These are phyloP conservation scores for Andrena minutula DNA, from an alignment of 2,888 invertebrate species.

Conservation along the genomic window DNA sequence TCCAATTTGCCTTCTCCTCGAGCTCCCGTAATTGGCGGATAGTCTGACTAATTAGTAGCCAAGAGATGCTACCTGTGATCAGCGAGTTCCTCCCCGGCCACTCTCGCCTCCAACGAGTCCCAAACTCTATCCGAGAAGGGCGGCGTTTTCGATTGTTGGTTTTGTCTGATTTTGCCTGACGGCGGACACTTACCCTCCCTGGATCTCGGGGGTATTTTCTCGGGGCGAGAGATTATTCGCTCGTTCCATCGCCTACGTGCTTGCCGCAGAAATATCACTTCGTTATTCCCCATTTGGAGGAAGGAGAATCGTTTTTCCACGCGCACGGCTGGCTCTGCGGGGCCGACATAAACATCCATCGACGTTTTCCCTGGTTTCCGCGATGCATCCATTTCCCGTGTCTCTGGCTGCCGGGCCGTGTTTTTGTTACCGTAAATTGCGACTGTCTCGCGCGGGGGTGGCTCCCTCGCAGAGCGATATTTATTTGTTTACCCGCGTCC, in stretches of 20 bases:
- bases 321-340: conserved; percentile 2
- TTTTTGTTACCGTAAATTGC: conserved; percentile 29
- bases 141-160: conserved; percentile 33
- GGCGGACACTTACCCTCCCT: not conserved
- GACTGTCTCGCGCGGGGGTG: not conserved
- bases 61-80: conserved; percentile 50
- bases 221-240: not conserved
- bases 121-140: conserved; percentile 18
- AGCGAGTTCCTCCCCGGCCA: conserved; percentile 2
- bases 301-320: not conserved
- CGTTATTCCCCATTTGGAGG: conserved; percentile 9
- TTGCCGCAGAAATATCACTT: conserved; percentile 16
- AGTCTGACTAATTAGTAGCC: conserved; percentile 68
- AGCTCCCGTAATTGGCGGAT: conserved; percentile 65
- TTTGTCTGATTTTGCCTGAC: no score
- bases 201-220: no score
- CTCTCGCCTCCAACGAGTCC: conserved; percentile 8
- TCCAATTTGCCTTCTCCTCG: conserved; percentile 68
- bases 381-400: conserved; percentile 22
- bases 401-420: not conserved
- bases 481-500: conserved; percentile 11
- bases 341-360: conserved; percentile 31
- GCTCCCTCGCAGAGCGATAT: conserved; percentile 5
- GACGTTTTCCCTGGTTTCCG: conserved; percentile 41
- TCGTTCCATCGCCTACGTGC: not conserved